Evolutionary conservation across 2,797 vertebrate genomes (phyloP), one percentile per base, ranked within the genome.

Genomic region (Melopsittacus undulatus): DNA sequence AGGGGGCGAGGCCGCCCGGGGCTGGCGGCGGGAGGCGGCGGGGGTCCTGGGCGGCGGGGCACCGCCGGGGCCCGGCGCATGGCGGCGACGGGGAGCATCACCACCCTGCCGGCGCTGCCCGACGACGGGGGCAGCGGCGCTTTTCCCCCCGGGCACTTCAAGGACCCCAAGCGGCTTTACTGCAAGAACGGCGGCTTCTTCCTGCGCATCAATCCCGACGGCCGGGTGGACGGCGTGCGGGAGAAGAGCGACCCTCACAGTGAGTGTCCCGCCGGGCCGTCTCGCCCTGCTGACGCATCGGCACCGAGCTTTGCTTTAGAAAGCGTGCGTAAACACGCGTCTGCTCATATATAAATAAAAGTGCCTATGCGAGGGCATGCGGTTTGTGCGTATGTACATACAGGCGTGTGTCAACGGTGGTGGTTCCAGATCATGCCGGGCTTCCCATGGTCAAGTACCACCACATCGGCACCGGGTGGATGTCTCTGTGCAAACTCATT

Each of bases 181-280:
- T 99, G 99, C 97, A 99, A 99, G 92, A 99, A 99, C 94, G 99
- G 99, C 21, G 99, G 99, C 91, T 99, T 98, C 97, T 99, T 99
- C 97, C 96, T 99, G 89, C 98, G 99, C 97, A 99, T 99, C 94
- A 98, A 97, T 85, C 98, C 99, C n/a, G 99, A 99, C 76, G 99
- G 99, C 38, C 97, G 98, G 63, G 99, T 99, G 97, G 99, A 99
- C 64, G 99, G 99, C 40, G 98, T 98, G 94, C 98, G 99, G 15
- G 99, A 99, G 98, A 99, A 99, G 97, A 98, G 96, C 96, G 99
- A 99, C 97, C 98, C 99, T 4, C 98, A 99, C 98, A 98, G 99
- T 99, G 98, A 99, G 99, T 98, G 66, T 83, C n/a, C 34, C 61
- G n/a, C 4, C 4, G 32, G 38, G 45, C 40, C 36, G 36, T 36